Evolutionary conservation across 2,113 vertebrate species (phyloP).

Genomic region (Abramis brama): DNA sequence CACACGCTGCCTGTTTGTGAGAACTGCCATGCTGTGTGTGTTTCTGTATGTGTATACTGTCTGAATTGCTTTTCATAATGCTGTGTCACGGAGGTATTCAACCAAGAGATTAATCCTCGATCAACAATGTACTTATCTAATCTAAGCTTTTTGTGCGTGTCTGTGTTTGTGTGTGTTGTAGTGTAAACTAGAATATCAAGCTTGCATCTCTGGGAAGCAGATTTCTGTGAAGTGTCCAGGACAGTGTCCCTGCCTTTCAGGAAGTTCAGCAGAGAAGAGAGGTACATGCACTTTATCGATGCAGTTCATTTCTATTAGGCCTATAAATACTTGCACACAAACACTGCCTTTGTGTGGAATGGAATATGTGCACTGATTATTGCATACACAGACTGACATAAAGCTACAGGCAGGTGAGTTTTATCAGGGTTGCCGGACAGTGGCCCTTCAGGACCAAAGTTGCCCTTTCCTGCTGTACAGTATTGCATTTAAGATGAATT

Average conservation of each 20-base stretch:
- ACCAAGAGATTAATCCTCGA: conserved; percentile 25
- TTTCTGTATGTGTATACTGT: not conserved
- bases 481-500: not conserved
- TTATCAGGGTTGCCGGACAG: too few species aligned
- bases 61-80: conserved; percentile 37
- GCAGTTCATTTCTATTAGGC: not conserved
- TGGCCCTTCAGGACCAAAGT: too few species aligned
- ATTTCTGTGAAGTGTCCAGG: conserved; percentile 88
- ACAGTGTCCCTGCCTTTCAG: conserved; percentile 86
- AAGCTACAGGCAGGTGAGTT: too few species aligned
- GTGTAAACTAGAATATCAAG: conserved; percentile 97
- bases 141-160: conserved; percentile 31
- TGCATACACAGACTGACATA: not conserved
- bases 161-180: conserved; percentile 67
- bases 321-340: not conserved
- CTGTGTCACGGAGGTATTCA: conserved; percentile 16
- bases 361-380: not conserved
- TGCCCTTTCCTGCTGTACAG: not conserved
- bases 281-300: conserved; percentile 71
- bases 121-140: conserved; percentile 17
- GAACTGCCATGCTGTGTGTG: not conserved
- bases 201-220: conserved; percentile 90
- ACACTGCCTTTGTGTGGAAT: conserved; percentile 2
- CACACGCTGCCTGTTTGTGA: not conserved
- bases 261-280: conserved; percentile 79